Base-by-base conservation (phyloP, 2,797 vertebrate genomes). In the Mus minutoides region DNA sequence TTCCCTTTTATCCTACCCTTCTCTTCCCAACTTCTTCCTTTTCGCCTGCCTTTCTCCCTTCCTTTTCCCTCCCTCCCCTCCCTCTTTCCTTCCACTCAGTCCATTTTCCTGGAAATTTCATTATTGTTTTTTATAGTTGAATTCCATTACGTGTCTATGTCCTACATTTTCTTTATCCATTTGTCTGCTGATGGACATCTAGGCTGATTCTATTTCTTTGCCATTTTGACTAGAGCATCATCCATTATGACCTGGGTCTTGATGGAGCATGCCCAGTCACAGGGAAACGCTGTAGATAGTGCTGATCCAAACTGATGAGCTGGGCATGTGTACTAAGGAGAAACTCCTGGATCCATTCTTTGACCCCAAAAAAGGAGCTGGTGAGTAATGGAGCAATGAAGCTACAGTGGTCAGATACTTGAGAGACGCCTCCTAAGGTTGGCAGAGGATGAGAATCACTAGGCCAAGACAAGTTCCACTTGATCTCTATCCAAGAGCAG, bases 281-380 rank as follows among this genome's bases (percentile, higher is more conserved):
- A 13, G 29, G 17, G 29, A 1, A 56, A 56, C 12, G 0, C 19
- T 17, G 6, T 16, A 49, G 46, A 17, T 54, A 43, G 24, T 31
- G 60, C 69, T 8, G 22, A 87, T 58, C 29, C 14, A 88, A 76
- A 88, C 8, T 21, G 34, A 83, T 52, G 80, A 67, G 89, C 60
- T 93, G 71, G 62, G 49, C 92, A 89, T 60, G 37, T 5, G 1
- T 40, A 37, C 29, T 88, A 56, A 67, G 43, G 24, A 85, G 79
- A 84, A 91, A 80, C 52, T 91, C 49, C 54, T 49, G 67, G 52
- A 54, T 90, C 71, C 34, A 56, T 88, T 76, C 37, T 83, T 91
- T 52, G 76, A 49, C 73, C 73, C 56, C 64, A 52, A 54, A 43
- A 56, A 46, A 46, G 1, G 3, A 91, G 2, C 9, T 12, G 4